These are phyloP conservation scores for Dysdera silvatica DNA, from an alignment of 1,140 invertebrate genomes.

Conservation along the genomic window DNA sequence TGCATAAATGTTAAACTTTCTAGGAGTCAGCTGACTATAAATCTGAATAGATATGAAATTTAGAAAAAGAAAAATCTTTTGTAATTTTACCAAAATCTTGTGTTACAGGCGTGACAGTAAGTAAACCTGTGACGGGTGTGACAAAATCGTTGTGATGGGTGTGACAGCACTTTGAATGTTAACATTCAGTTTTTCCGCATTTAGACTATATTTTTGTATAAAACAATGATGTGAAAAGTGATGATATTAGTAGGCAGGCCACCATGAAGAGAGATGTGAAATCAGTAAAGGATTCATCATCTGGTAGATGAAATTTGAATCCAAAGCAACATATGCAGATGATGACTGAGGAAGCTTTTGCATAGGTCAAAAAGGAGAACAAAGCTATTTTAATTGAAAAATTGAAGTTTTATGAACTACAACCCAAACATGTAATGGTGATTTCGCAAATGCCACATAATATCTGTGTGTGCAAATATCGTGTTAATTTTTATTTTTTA, in stretches of 20 bases:
- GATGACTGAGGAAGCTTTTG: background rate
- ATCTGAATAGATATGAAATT: too few relatives aligned
- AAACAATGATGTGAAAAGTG: too few relatives aligned
- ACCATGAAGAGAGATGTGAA: background rate
- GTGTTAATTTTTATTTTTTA: background rate
- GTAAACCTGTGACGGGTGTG: too few relatives aligned
- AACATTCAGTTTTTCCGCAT: too few relatives aligned
- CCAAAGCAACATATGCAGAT: background rate
- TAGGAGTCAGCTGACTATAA: too few relatives aligned
- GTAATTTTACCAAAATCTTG: too few relatives aligned
- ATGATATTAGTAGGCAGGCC: background rate
- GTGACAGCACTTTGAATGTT: too few relatives aligned
- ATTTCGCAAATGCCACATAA: background rate
- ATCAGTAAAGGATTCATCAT: background rate
- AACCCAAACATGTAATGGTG: background rate
- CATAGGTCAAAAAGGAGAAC: background rate
- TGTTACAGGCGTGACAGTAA: too few relatives aligned
- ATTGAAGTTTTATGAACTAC: background rate
- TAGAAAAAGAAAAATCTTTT: too few relatives aligned
- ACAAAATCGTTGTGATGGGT: too few relatives aligned
- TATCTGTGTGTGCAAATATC: background rate
- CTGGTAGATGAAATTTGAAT: background rate
- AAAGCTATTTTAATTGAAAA: background rate
- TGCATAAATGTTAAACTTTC: too few relatives aligned
- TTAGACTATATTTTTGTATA: too few relatives aligned